Evolutionary conservation across 2,797 vertebrate genomes (phyloP), one percentile per base, ranked within the genome.

Genomic region (Rhynchonycteris naso): DNA sequence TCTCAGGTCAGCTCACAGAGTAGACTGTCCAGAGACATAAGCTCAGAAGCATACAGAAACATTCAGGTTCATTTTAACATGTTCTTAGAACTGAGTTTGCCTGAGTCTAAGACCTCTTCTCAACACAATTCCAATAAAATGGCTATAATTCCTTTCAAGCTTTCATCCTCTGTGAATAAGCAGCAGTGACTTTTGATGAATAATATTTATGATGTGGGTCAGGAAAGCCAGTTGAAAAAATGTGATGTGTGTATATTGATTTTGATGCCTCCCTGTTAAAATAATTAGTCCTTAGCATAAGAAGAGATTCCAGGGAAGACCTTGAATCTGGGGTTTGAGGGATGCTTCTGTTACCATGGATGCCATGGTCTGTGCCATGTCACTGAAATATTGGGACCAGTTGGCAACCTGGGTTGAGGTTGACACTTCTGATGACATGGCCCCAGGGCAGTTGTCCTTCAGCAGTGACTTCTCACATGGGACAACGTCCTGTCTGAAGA

Each of bases 191-290:
- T 66, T 47, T 22, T 24, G 33, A 30, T 2, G 16, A 9, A 24
- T 0, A 1, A 0, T 6, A 9, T 5, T 65, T 22, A 5, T 1
- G 12, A 43, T 0, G 1, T 1, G 13, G 33, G 7, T 21, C 33
- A 2, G 63, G 28, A 61, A 66, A 38, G 19, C 22, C 1, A 56
- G 14, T 4, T 18, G 35, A 4, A 38, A 33, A 3, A 2, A 18
- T 1, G 5, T 2, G 15, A 4, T 2, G 2, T 7, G 22, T 4
- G 1, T 4, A 7, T 28, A 63, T 7, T 47, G 9, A 59, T 26
- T 74, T 16, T 14, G 30, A 58, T 0, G 16, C 65, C 0, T 6
- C 35, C 18, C 65, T 14, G 63, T 50, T 50, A 9, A 65, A 28
- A 7, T 26, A 3, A 2, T 19, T 0, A 3, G 71, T 22, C 16